A percentile compares a stretch with the other conserved stretches of the same genome.
These are phyloP conservation scores for Melanostigma gelatinosum DNA, from an alignment of 2,113 vertebrate species.

Conservation along the genomic window DNA sequence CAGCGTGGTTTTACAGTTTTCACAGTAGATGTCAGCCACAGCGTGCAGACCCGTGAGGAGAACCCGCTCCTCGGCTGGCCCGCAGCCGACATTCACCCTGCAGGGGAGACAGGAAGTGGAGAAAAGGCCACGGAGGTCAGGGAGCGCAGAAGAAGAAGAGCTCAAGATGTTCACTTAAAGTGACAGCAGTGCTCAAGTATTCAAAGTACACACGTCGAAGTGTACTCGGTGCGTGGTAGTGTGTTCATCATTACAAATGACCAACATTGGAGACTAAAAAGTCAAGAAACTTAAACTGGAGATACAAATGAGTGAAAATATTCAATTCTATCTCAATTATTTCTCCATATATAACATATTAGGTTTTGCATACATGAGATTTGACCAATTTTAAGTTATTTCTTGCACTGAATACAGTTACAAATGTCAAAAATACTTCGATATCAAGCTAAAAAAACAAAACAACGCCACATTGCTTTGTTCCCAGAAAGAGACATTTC, in stretches of 20 bases:
- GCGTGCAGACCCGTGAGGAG: slow-evolving; percentile 98
- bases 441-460: neutral
- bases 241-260: neutral
- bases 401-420: neutral
- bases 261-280: no score
- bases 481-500: neutral
- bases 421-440: neutral
- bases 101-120: slow-evolving; percentile 10
- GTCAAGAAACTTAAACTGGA: no score
- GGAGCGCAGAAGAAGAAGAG: no score
- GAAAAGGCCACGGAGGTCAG: slow-evolving; percentile 1
- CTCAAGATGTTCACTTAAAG: neutral
- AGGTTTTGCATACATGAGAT: neutral
- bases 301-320: no score
- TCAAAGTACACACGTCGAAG: neutral
- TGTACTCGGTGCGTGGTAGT: neutral
- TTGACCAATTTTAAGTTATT: neutral
- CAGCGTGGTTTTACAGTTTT: slow-evolving; percentile 99
- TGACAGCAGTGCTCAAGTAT: neutral
- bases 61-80: slow-evolving; percentile 97
- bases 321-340: no score
- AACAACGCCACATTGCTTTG: neutral
- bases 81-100: slow-evolving; percentile 99
- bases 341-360: neutral
- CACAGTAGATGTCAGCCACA: slow-evolving; percentile 99